Evolutionary conservation across 1,140 invertebrate genomes (phyloP), one percentile per base, ranked within the genome.

Genomic region (Panulirus ornatus): DNA sequence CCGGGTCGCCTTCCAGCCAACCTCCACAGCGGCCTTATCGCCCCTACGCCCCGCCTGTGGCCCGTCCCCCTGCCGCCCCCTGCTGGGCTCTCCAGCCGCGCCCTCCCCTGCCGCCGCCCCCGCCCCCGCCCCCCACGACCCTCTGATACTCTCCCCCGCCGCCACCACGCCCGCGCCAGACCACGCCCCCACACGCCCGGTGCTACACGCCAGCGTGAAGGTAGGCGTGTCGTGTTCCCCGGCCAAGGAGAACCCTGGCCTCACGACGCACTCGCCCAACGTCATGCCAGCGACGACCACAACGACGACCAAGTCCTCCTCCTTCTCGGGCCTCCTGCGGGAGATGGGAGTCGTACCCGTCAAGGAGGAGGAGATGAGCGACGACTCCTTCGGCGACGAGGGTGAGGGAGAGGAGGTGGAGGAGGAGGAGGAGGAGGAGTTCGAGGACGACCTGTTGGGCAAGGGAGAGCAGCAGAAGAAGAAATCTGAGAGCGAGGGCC

Each of bases 271-370:
- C 11, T 73, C 76, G 0, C 76, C 86, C 38, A 82, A 81, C 78
- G 51, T 81, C n/a, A 58, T 30, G 11, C 75, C 75, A 19, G 44
- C 44, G 14, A 47, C 14, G n/a, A 22, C 73, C 34, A 16, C 76
- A 14, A 5, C 51, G 40, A 14, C 71, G 14, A 38, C 54, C 8
- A 71, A 70, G 40, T 11, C 22, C 22, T 3, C n/a, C 42, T 51
- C 51, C 66, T 89, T 89, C 76, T 82, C 87, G 8, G 87, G 63
- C 27, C 78, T 89, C 27, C 66, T 89, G 76, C 40, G 83, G 16
- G 87, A 89, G 30, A 89, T 89, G 87, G 87, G 87, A 6, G 36
- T 89, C 40, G 22, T 82, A 42, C 87, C 87, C 44, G 11, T 89
- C 16, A 89, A 89, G 79, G 87, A 89, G 78, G 87, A 89, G 30